Percentiles rank a stretch among this genome's conserved stretches.
Conservation (phyloP, 2,113 vertebrate species). For the Caranx melampygus region DNA sequence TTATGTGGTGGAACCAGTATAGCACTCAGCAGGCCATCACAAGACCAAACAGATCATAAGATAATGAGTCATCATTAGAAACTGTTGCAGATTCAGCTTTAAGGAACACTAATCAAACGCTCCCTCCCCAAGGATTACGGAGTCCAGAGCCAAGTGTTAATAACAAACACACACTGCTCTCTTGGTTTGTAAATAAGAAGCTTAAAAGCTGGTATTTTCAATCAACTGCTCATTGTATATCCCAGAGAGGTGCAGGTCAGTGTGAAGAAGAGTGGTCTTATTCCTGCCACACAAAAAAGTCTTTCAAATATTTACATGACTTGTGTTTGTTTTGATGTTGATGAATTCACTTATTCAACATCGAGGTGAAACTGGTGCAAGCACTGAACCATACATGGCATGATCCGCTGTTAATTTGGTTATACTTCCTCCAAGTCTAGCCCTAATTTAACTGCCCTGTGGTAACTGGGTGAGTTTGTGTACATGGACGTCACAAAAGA, state of each 20-base stretch:
- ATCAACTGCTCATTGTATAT: not conserved
- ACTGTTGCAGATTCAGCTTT: slow-evolving; percentile 30
- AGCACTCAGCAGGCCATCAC: slow-evolving; percentile 38
- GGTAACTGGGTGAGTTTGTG: too few relatives aligned
- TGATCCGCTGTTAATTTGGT: not conserved
- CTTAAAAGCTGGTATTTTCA: not conserved
- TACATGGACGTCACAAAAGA: too few relatives aligned
- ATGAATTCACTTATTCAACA: not conserved
- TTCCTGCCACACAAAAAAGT: not conserved
- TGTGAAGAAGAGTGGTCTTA: not conserved
- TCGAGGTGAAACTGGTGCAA: not conserved
- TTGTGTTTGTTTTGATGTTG: not conserved
- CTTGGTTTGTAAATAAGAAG: not conserved
- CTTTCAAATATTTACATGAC: not conserved
- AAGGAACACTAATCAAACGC: slow-evolving; percentile 12
- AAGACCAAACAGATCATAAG: slow-evolving; percentile 54
- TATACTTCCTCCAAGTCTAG: not conserved
- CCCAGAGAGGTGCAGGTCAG: not conserved
- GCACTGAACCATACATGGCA: not conserved
- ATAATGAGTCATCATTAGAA: slow-evolving; percentile 44
- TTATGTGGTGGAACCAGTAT: slow-evolving; percentile 27
- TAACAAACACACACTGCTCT: slow-evolving; percentile 12
- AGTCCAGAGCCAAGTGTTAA: slow-evolving; percentile 12
- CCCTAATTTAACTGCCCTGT: too few relatives aligned
- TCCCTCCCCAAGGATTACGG: not conserved